Evolutionary conservation across 2,797 vertebrate species (phyloP).

Genomic region (Gallirallus australis): DNA sequence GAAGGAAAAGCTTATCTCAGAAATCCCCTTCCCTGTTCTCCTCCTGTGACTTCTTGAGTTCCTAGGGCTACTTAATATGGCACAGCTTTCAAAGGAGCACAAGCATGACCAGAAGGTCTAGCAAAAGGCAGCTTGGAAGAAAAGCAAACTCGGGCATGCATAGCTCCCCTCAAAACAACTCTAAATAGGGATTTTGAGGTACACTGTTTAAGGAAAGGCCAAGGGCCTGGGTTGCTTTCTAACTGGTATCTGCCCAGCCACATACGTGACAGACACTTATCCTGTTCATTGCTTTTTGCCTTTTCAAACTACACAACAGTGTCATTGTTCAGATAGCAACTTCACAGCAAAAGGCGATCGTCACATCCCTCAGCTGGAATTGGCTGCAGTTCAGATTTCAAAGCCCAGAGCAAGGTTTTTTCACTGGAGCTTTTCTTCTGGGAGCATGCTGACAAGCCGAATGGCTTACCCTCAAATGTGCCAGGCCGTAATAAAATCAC

Average conservation of each 20-base stretch:
- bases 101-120: slow-evolving; percentile 3
- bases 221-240: not conserved
- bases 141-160: not conserved
- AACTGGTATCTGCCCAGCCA: not conserved
- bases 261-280: not conserved
- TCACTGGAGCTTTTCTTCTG: slow-evolving; percentile 33
- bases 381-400: slow-evolving; percentile 51
- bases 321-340: slow-evolving; percentile 39
- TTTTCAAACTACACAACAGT: slow-evolving; percentile 36
- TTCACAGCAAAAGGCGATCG: not conserved
- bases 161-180: not conserved
- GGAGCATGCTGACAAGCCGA: slow-evolving; percentile 42
- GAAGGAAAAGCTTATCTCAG: slow-evolving; percentile 13
- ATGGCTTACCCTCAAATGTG: not conserved
- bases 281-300: not conserved
- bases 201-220: not conserved
- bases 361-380: not conserved
- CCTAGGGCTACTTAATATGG: slow-evolving; percentile 19
- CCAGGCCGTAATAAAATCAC: slow-evolving; percentile 47
- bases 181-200: not conserved
- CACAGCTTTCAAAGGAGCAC: slow-evolving; percentile 31
- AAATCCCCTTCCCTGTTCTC: not conserved
- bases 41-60: not conserved
- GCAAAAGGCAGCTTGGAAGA: not conserved
- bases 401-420: slow-evolving; percentile 40